Base-by-base conservation (phyloP, 2,113 vertebrate genomes). In the Promerops cafer region DNA sequence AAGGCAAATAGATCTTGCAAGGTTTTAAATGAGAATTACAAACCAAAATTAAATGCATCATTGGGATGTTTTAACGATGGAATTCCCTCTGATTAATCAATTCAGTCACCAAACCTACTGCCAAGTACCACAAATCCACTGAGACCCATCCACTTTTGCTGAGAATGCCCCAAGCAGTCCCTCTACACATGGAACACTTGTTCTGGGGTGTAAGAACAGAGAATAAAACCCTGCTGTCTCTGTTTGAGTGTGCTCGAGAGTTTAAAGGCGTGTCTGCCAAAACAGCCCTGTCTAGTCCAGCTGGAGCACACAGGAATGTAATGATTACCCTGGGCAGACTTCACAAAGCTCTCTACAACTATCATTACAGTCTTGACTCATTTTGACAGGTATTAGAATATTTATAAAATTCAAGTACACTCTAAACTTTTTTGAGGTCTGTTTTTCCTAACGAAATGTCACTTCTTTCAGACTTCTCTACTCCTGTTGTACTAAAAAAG, bases 371-470 rank as follows among this genome's bases (percentile, higher is more conserved):
- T 65, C 94, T 44, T 96, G 96, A 97, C 79, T 97, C 90, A 81
- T 82, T 93, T n/a, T 95, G 93, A 96, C 91, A 97, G 82, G 79
- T 88, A 95, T 78, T 91, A 97, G 84, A 97, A 96, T 74, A 97
- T 91, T 96, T 95, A 90, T 61, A 94, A 96, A 95, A 92, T 87
- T 90, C 91, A 96, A 97, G 78, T 76, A 94, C 87, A 76, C 82
- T 74, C 78, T n/a, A 44, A 72, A 69, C 63, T 96, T 97, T 96
- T 92, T 61, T 91, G 92, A 96, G 87, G 75, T 95, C 93, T 94
- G 87, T 76, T 95, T 96, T 96, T 96, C 37, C 79, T 87, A 91
- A 87, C 13, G 6, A 96, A 97, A 96, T 92, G 84, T 93, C 89
- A 94, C 76, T 95, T 93, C 86, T 96, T 94, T 69, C 94, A 96